These are phyloP conservation scores for Leuciscus idus DNA, from an alignment of 2,113 vertebrate genomes.

Conservation along the genomic window DNA sequence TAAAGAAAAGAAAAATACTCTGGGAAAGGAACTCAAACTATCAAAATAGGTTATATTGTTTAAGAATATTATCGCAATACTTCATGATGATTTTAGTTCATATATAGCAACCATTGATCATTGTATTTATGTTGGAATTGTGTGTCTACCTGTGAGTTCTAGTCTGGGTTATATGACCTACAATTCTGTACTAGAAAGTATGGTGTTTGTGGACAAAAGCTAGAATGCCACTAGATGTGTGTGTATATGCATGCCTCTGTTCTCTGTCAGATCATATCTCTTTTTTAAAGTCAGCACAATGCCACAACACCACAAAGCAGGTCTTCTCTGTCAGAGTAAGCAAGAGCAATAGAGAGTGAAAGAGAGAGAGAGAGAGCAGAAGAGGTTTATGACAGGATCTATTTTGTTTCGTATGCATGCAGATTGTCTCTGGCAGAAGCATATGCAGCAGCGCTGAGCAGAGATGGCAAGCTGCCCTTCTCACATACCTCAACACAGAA, in stretches of 20 bases:
- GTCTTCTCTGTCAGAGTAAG: conserved; percentile 38
- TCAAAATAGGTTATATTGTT: neutral
- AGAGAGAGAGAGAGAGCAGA: conserved; percentile 6
- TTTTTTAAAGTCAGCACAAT: conserved; percentile 51
- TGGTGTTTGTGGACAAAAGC: neutral
- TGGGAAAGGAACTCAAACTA: neutral
- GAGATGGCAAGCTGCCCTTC: conserved; percentile 36
- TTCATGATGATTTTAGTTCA: neutral
- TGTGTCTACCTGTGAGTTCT: neutral
- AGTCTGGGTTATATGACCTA: neutral
- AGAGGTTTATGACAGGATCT: conserved; percentile 35
- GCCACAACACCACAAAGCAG: conserved; percentile 44
- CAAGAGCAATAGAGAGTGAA: conserved; percentile 4
- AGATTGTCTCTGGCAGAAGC: conserved; percentile 52
- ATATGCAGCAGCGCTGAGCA: conserved; percentile 47
- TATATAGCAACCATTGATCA: neutral
- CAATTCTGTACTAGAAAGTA: conserved; percentile 9
- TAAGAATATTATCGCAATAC: neutral
- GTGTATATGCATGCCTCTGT: conserved; percentile 32
- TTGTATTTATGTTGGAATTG: neutral
- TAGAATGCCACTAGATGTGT: neutral
- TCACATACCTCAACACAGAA: conserved; percentile 18
- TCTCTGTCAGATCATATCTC: conserved; percentile 44
- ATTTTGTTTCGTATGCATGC: conserved; percentile 38
- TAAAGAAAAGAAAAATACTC: neutral